These are phyloP conservation scores for Choloepus hoffmanni DNA, from an alignment of 2,113 vertebrate genomes.

Conservation along the genomic window DNA sequence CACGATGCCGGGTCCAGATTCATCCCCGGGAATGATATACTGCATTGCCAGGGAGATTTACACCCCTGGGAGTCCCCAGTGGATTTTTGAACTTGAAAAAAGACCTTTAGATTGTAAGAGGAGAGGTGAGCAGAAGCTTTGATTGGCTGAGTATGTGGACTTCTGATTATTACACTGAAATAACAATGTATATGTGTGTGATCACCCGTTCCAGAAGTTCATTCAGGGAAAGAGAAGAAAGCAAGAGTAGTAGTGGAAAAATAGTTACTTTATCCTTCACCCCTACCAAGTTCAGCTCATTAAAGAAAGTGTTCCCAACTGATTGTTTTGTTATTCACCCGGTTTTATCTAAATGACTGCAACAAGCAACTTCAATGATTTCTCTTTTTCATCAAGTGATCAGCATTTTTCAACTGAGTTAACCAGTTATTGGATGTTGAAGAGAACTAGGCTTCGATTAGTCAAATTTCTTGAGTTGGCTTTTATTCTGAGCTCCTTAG, in stretches of 20 bases:
- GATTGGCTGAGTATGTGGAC: neutral
- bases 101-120: neutral
- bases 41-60: too few relatives aligned
- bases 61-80: neutral
- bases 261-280: neutral
- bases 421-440: too few relatives aligned
- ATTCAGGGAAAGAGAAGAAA: neutral
- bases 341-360: rapidly evolving
- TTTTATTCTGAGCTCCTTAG: rapidly evolving
- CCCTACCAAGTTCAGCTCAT: neutral
- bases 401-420: neutral
- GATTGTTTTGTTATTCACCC: neutral
- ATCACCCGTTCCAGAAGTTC: neutral
- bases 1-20: too few relatives aligned
- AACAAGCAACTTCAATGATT: neutral
- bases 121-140: neutral
- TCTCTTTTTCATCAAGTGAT: neutral
- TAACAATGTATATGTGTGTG: neutral
- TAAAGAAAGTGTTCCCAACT: neutral
- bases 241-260: neutral
- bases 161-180: neutral
- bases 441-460: neutral
- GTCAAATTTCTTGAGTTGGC: rapidly evolving
- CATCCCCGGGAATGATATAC: too few relatives aligned
- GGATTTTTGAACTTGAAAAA: neutral